These are phyloP conservation scores for Benitochromis conjunctus DNA, from an alignment of 2,113 vertebrate species.

Conservation along the genomic window DNA sequence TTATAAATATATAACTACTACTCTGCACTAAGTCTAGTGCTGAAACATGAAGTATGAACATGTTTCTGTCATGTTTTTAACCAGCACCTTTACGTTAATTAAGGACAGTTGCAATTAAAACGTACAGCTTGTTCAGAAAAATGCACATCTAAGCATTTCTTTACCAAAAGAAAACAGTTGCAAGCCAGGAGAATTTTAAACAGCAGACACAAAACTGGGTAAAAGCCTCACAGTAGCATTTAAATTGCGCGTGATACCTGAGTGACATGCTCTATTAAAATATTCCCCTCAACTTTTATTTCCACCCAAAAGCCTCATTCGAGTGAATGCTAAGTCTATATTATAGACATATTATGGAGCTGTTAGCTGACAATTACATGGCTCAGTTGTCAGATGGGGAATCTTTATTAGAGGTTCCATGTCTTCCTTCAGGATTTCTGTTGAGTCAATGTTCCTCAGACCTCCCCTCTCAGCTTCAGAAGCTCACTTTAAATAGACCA, in stretches of 20 bases:
- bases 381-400: conserved; percentile 5
- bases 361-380: conserved; percentile 5
- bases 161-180: background rate
- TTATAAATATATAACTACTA: background rate
- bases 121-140: background rate
- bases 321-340: background rate
- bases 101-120: background rate
- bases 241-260: background rate
- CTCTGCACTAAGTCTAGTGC: background rate
- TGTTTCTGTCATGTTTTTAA: background rate
- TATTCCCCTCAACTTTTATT: conserved; percentile 5
- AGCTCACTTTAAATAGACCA: conserved; percentile 15
- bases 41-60: background rate
- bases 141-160: background rate
- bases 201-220: background rate
- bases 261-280: background rate
- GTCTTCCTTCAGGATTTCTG: conserved; percentile 9
- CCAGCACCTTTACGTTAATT: background rate
- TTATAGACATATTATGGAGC: background rate
- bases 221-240: background rate
- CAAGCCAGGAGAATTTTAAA: background rate
- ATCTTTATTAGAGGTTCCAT: background rate
- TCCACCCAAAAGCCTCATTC: background rate
- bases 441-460: conserved; percentile 28
- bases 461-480: background rate